Evolutionary conservation across 2,797 vertebrate species (phyloP).

Genomic region (Prionace glauca): DNA sequence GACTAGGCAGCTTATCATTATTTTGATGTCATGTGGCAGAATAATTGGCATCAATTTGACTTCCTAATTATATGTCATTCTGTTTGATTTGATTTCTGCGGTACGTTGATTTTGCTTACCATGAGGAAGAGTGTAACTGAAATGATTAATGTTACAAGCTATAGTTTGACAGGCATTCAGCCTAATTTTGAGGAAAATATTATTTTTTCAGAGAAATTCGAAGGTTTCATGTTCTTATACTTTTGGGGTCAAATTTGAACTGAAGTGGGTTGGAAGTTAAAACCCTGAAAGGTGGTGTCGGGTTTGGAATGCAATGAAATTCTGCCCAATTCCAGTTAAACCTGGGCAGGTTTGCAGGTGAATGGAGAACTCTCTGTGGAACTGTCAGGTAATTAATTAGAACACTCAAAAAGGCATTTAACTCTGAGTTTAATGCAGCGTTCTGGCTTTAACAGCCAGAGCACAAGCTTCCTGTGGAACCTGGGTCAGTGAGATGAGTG

Average conservation of each 20-base stretch:
- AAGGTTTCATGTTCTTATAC: background rate
- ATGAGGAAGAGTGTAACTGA: background rate
- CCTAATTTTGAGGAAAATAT: background rate
- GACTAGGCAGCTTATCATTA: background rate
- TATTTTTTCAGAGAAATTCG: background rate
- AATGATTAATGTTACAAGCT: background rate
- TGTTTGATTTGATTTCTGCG: slow-evolving; percentile 13
- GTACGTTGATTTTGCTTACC: background rate
- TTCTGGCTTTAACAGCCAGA: background rate
- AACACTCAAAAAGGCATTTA: background rate
- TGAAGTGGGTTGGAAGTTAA: background rate
- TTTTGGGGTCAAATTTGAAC: background rate
- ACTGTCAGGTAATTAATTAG: background rate
- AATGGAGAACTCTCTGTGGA: background rate
- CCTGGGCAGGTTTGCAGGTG: background rate
- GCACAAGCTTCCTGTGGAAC: background rate
- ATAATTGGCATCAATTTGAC: slow-evolving; percentile 6
- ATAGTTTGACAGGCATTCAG: background rate
- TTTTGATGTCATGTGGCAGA: background rate
- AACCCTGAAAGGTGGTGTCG: background rate
- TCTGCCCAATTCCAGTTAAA: background rate
- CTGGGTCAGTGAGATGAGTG: background rate
- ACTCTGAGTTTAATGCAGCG: background rate
- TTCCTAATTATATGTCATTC: slow-evolving; percentile 20
- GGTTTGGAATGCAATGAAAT: background rate